Evolutionary conservation across 2,888 invertebrate genomes (phyloP), one percentile per base, ranked within the genome.

Genomic region (Latrodectus hesperus): DNA sequence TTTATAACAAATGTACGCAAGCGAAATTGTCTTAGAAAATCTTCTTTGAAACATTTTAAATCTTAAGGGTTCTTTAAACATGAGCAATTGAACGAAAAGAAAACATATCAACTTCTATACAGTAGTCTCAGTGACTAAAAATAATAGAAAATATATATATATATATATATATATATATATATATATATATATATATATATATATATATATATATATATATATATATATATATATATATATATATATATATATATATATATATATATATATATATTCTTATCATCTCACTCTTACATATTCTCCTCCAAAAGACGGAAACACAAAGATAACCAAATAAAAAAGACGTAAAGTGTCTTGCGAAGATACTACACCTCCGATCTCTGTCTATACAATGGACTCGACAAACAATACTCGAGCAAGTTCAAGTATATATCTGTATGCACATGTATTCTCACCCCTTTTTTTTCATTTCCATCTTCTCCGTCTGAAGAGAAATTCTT

Each of bases 361-460:
- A 84, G 84, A 77, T 77, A 71, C 71, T 60, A 77, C 72, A 71
- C 64, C 72, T 60, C 74, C 75, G 74, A 82, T 82, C 75, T 55
- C 82, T 64, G 77, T 67, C 84, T 77, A 84, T 76, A 84, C 84
- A 84, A 84, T 77, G 52, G 84, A 84, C 84, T 78, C 71, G 65
- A 65, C 71, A 77, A 84, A 84, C 84, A 84, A 78, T 84, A 76
- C 71, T 84, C 76, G n/a, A 67, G 73, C 68, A 75, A 53, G 73
- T 79, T 75, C 71, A 65, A 84, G 68, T 75, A 84, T 84, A 84
- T 84, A 83, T 83, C 71, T 83, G 78, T 84, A 84, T 52, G 77
- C 72, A 77, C 65, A 76, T 65, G 65, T 68, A 38, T 22, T 22
- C 73, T 22, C 51, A 16, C 55, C n/a, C 52, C n/a, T 84, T 83